Percentiles rank a stretch among this genome's conserved stretches.
These are phyloP conservation scores for Venturia canescens DNA, from an alignment of 1,140 invertebrate genomes.

Conservation along the genomic window DNA sequence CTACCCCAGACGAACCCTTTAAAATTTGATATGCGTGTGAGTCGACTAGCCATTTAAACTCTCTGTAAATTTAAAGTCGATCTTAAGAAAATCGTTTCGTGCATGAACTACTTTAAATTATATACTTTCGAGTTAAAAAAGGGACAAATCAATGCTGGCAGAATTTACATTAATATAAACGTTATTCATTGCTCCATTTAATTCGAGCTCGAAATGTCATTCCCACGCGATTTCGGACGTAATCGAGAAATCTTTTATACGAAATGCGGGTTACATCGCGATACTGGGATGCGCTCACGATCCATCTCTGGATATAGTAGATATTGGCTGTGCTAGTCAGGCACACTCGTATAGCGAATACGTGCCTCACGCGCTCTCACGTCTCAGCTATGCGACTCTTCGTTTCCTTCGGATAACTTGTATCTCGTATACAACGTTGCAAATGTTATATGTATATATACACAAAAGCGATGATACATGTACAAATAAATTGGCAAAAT, in stretches of 20 bases:
- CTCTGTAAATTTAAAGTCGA: no score
- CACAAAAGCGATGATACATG: background rate
- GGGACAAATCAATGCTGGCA: no score
- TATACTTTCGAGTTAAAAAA: no score
- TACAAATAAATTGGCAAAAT: background rate
- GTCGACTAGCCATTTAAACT: no score
- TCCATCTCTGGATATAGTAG: constrained; percentile 11
- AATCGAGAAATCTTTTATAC: background rate
- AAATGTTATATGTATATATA: constrained; percentile 2
- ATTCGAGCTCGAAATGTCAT: no score
- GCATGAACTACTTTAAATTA: no score
- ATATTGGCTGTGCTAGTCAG: constrained; percentile 15
- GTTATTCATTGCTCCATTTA: no score
- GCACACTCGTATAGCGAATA: constrained; percentile 16
- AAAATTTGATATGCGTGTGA: no score
- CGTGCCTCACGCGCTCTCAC: constrained; percentile 20
- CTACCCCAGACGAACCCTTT: no score
- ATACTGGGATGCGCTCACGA: background rate
- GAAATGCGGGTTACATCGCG: constrained; percentile 1
- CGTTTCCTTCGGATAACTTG: background rate
- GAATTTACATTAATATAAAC: no score
- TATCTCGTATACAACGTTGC: constrained; percentile 13
- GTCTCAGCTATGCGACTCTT: constrained; percentile 10
- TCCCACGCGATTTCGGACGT: background rate
- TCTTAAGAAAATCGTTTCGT: no score